Evolutionary conservation across 2,888 invertebrate species (phyloP), one percentile per base, ranked within the genome.

Genomic region (Microctonus hyperodae): DNA sequence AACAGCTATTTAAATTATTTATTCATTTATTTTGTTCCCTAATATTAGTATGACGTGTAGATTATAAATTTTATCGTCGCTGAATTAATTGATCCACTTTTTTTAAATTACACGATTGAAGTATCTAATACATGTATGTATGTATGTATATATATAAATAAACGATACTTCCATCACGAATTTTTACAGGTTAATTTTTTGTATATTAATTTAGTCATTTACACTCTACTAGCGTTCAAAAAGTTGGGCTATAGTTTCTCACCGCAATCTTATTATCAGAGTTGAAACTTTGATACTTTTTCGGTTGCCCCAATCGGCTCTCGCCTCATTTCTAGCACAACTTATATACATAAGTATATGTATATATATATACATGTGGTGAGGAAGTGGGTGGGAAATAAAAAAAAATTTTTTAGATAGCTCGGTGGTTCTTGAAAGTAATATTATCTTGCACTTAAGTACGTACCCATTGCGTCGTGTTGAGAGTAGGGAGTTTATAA

Each of bases 191-290:
- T 23, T 60, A 37, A 48, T 57, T 44, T 44, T 62, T 62, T 20
- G 57, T 51, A 58, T 60, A 31, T 69, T 69, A 67, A 67, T 69
- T 64, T 61, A 53, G 64, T 48, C 63, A 69, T 69, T 69, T 59
- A 60, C 64, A 67, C 64, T 66, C 66, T 35, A 58, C 16, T 25
- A 48, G 61, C 61, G 66, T 66, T 61, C 40, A 64, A 64, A 69
- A 67, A 56, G 64, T 69, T 62, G n/a, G n/a, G n/a, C n/a, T 53
- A 40, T 58, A 40, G 51, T 13, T 23, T 51, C 51, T 25, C 25
- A 51, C 51, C 51, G 55, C 69, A 63, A 25, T 66, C 63, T 25
- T 57, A 44, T 33, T 44, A 20, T 64, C 13, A 20, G 16, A 11
- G 51, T 13, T 51, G 31, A 40, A 66, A 69, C 69, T 69, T 69